Evolutionary conservation across 2,888 invertebrate genomes (phyloP), one percentile per base, ranked within the genome.

Genomic region (Criorhina ranunculi): DNA sequence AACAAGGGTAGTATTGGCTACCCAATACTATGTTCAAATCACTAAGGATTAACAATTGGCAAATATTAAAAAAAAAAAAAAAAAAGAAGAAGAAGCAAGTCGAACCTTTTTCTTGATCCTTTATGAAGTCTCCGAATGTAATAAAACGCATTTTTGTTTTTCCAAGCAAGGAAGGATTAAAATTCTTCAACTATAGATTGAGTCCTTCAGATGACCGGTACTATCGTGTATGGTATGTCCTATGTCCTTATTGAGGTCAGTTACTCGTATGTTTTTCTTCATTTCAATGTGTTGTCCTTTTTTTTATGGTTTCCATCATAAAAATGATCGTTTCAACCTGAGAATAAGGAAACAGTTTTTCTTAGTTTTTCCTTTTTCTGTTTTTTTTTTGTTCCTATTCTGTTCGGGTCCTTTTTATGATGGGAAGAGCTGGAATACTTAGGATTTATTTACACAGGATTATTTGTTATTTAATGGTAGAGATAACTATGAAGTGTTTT

Each of bases 391-490:
- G 51, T 31, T 37, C 33, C 29, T 33, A n/a, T 60, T 29, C 29
- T 40, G 44, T 42, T 49, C 40, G 37, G 64, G 76, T 81, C 69
- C 70, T 76, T 70, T 76, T 70, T 42, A 64, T 17, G 40, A 75
- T 40, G 12, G 31, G 5, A 62, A 69, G 35, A 60, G 49, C 19
- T 49, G 57, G 51, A 42, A 49, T 64, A 64, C 81, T 77, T 70
- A 76, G 81, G 81, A 70, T 70, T 70, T 81, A 76, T 81, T 81
- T 81, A 70, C 77, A 76, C 77, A 81, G 76, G 77, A 49, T 69
- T 81, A 70, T 81, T 70, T 64, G 77, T 81, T 81, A 31, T 35
- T 81, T 64, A 76, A 81, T 81, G 69, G 51, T 12, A 53, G 59
- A 60, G 59, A 51, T 66, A 49, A 44, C 62, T 29, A 35, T 0